Percentiles rank a stretch among this genome's conserved stretches.
phyloP scores from a whole-genome alignment of 2,888 invertebrate species.

The Trissolcus japonicus region DNA sequence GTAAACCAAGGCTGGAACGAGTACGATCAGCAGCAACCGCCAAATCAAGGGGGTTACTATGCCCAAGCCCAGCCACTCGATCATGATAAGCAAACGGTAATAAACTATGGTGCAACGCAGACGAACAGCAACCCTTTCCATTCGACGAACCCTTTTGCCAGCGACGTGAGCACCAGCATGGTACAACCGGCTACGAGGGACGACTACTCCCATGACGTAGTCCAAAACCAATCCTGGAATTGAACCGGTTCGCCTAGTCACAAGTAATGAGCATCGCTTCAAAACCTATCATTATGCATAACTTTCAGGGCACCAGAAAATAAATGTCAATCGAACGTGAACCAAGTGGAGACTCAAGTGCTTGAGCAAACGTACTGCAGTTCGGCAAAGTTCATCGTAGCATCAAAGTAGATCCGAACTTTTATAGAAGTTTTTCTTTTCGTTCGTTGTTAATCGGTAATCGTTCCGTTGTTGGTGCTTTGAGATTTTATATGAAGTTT shows the following conservation, averaged over 20 bases:
- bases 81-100: constrained; percentile 65
- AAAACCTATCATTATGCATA: constrained; percentile 27
- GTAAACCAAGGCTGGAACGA: constrained; percentile 66
- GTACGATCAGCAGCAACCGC: constrained; percentile 63
- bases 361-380: background rate
- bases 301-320: constrained; percentile 10
- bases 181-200: constrained; percentile 77
- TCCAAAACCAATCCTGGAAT: constrained; percentile 77
- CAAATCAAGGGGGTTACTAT: constrained; percentile 53
- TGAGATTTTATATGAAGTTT: constrained; percentile 16
- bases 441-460: background rate
- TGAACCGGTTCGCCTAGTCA: constrained; percentile 8
- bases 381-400: no score
- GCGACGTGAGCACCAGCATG: constrained; percentile 67
- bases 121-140: constrained; percentile 68
- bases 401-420: background rate
- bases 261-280: constrained; percentile 30
- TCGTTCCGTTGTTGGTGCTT: constrained; percentile 1
- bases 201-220: constrained; percentile 77
- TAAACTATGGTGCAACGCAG: constrained; percentile 72
- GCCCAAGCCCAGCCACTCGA: constrained; percentile 49
- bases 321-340: constrained; percentile 38
- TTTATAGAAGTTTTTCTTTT: constrained; percentile 8
- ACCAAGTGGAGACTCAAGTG: constrained; percentile 25
- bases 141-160: constrained; percentile 73